Percentiles rank a stretch among this genome's conserved stretches.
These are phyloP conservation scores for Apamea epomidion DNA, from an alignment of 2,888 invertebrate species.

Conservation along the genomic window DNA sequence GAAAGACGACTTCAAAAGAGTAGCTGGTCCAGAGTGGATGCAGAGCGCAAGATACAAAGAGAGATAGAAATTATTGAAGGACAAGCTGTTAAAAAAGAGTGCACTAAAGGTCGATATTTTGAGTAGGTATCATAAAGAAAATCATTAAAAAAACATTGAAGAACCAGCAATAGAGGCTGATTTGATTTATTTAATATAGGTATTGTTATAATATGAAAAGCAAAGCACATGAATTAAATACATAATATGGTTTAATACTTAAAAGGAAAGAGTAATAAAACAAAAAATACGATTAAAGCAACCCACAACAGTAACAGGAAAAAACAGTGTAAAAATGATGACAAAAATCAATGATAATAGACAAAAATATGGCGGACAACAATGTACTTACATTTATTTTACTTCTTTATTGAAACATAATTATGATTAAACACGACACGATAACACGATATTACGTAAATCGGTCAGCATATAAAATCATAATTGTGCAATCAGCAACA, in stretches of 20 bases:
- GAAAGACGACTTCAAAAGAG: too few species aligned
- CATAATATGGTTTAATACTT: background rate
- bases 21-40: too few species aligned
- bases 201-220: background rate
- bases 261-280: background rate
- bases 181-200: background rate
- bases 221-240: background rate
- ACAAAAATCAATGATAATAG: conserved; percentile 4
- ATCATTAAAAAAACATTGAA: too few species aligned
- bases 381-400: conserved; percentile 38
- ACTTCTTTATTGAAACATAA: conserved; percentile 19
- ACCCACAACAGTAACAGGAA: conserved; percentile 12
- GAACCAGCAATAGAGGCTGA: background rate
- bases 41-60: too few species aligned
- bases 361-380: conserved; percentile 5
- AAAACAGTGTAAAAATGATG: background rate
- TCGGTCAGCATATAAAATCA: background rate
- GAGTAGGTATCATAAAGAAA: too few species aligned
- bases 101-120: too few species aligned
- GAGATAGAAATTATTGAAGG: background rate
- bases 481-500: background rate
- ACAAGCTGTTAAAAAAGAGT: background rate
- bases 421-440: conserved; percentile 5
- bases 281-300: background rate
- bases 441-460: conserved; percentile 25